Evolutionary conservation across 1,140 invertebrate species (phyloP), one percentile per base, ranked within the genome.

Genomic region (Gonatopus flavifemur): DNA sequence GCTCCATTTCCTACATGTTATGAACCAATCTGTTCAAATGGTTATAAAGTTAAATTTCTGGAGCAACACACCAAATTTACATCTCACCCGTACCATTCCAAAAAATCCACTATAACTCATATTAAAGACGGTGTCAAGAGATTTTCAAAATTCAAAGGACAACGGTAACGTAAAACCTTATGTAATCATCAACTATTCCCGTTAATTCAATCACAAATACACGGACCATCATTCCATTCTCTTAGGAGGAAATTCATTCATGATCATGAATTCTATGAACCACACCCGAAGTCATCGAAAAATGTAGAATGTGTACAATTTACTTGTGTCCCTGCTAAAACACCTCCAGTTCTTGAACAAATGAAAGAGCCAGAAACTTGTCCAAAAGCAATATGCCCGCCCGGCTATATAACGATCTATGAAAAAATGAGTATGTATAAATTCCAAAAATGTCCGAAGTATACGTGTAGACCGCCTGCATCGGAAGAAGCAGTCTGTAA

Each of bases 401-500:
- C 74, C 1, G 76, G 77, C 2, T 87, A 84, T 51, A 77, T 72
- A 39, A 72, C 78, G 0, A 36, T 69, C 6, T 69, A 56, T n/a
- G 59, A 69, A 28, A 61, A 64, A 10, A 53, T 54, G 41, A 69
- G 65, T 18, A 66, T 69, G 54, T 62, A 64, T 19, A 62, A 62
- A 19, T 42, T 49, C 3, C 33, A 50, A 16, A 48, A 62, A 36
- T 80, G 80, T 66, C 69, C 59, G 33, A 83, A 81, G 50, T 87
- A 85, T 57, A 72, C 77, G 3, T 90, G 88, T 55, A 76, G 81
- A 13, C 82, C 83, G 2, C 78, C 82, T 2, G 77, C 80, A 1
- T 77, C 82, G 12, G 79, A 81, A 2, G 84, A 87, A 42, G 82
- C 79, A 16, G 76, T 83, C 35, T 93, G 91, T 64, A 86, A 88